A percentile compares a stretch with the other conserved stretches of the same genome.
Conservation (phyloP, 2,113 vertebrate species). For the Brachirus orientalis region DNA sequence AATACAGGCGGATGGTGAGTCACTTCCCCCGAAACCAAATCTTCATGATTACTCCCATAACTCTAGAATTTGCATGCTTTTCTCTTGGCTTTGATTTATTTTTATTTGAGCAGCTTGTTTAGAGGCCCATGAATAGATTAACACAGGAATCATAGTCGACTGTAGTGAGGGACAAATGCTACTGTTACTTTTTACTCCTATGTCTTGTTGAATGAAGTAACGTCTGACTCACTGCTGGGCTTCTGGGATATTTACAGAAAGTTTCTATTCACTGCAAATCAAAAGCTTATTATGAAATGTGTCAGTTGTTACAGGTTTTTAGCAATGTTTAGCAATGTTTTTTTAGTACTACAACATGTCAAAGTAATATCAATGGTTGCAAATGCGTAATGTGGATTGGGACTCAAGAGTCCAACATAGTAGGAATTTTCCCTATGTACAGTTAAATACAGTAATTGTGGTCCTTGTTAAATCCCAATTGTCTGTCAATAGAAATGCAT, state of each 20-base stretch:
- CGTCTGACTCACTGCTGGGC: background rate
- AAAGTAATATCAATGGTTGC: no score
- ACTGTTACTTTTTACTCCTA: background rate
- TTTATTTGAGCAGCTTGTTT: background rate
- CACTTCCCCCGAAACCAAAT: background rate
- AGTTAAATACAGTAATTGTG: no score
- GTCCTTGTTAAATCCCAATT: background rate
- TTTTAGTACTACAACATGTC: no score
- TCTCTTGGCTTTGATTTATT: background rate
- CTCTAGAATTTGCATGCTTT: background rate
- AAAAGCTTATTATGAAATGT: no score
- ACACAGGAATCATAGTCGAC: no score
- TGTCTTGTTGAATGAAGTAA: background rate
- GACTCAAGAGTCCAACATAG: no score
- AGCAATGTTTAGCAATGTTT: no score
- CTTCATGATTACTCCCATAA: constrained; percentile 1
- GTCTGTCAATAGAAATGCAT: background rate
- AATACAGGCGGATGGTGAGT: constrained; percentile 93
- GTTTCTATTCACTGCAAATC: no score
- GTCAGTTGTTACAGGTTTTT: no score
- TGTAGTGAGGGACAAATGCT: no score
- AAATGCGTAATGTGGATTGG: no score
- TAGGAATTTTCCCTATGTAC: no score
- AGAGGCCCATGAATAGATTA: background rate
- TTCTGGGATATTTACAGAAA: background rate